These are phyloP conservation scores for Amphiduros pacificus DNA, from an alignment of 2,888 invertebrate species.

Conservation along the genomic window DNA sequence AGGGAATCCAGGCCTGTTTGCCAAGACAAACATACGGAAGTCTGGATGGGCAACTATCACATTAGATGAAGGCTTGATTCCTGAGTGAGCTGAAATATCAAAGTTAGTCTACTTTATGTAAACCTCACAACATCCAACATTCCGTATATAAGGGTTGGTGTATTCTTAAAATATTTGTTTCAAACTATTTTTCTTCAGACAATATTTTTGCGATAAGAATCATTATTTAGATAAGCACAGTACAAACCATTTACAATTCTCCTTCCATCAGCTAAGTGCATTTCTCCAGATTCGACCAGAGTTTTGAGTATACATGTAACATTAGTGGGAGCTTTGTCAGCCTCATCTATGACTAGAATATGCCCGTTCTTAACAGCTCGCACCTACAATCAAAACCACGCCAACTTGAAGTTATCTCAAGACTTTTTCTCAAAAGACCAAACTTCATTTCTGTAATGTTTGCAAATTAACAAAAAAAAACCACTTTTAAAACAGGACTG, in stretches of 20 bases:
- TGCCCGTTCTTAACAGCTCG: slow-evolving; percentile 85
- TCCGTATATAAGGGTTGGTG: neutral
- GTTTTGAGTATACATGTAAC: slow-evolving; percentile 95
- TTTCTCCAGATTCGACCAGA: slow-evolving; percentile 91
- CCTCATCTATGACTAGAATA: slow-evolving; percentile 92
- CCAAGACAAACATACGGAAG: slow-evolving; percentile 90
- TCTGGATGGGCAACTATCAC: slow-evolving; percentile 85
- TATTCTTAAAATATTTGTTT: neutral
- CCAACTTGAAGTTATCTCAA: too few relatives aligned
- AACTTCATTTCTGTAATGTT: too few relatives aligned
- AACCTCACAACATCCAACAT: too few relatives aligned
- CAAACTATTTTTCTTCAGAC: too few relatives aligned
- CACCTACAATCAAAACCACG: slow-evolving; percentile 40
- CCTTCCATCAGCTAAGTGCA: slow-evolving; percentile 92
- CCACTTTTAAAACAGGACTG: too few relatives aligned
- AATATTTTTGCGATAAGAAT: too few relatives aligned
- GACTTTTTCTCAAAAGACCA: too few relatives aligned
- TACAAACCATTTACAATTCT: slow-evolving; percentile 70
- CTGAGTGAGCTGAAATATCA: slow-evolving; percentile 40
- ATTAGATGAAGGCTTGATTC: slow-evolving; percentile 44
- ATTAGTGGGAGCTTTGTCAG: slow-evolving; percentile 96
- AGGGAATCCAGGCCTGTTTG: slow-evolving; percentile 96
- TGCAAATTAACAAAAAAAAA: too few relatives aligned
- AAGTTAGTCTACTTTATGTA: too few relatives aligned
- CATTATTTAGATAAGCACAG: too few relatives aligned